A percentile compares a stretch with the other conserved stretches of the same genome.
Conservation (phyloP, 2,113 vertebrate species). For the Cygnus buccinator region DNA sequence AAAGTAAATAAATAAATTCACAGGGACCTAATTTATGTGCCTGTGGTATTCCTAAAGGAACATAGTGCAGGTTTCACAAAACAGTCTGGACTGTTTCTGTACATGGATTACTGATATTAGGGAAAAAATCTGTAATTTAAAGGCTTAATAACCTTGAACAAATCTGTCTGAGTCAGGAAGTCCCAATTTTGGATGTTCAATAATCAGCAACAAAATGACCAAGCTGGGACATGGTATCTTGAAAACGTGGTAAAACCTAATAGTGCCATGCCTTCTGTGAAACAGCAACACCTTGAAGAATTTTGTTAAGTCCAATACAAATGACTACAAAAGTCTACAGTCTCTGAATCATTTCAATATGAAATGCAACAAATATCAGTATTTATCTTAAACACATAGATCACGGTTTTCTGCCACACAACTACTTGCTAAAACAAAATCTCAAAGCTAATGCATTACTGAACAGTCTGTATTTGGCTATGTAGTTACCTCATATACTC, state of each 20-base stretch:
- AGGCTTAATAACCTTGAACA: background rate
- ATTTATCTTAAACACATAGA: background rate
- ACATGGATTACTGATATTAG: background rate
- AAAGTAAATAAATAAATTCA: background rate
- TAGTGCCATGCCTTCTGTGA: background rate
- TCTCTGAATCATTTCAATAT: background rate
- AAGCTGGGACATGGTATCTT: background rate
- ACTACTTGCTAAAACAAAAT: background rate
- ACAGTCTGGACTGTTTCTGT: background rate
- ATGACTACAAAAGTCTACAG: background rate
- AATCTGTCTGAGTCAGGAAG: background rate
- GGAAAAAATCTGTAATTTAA: background rate
- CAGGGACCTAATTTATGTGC: background rate
- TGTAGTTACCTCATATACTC: background rate
- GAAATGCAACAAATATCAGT: background rate
- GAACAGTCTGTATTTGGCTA: background rate
- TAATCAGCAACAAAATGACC: background rate
- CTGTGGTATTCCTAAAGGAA: background rate
- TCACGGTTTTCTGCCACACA: background rate
- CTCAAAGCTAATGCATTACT: background rate
- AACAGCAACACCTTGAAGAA: background rate
- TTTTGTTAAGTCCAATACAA: background rate
- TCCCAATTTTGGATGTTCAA: background rate
- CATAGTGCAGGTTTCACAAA: background rate
- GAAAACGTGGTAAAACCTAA: background rate